These are phyloP conservation scores for Phrynocephalus vlangalii DNA, from an alignment of 2,797 vertebrate genomes.

Conservation along the genomic window DNA sequence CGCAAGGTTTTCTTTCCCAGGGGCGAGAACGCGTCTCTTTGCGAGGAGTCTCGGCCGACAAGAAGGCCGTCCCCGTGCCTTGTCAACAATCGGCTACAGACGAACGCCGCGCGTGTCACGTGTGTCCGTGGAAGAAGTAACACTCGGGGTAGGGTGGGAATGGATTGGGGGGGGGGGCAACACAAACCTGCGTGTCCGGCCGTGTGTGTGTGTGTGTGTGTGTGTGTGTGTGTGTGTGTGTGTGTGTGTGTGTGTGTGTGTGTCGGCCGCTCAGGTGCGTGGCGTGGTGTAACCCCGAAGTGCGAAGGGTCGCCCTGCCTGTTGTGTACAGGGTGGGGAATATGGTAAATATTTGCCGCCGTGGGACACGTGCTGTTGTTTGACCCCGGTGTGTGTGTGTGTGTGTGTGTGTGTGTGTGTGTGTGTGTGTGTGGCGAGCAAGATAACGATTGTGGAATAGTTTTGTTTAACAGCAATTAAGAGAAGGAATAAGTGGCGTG, in stretches of 20 bases:
- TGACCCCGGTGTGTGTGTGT: neutral
- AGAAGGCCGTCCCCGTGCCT: neutral
- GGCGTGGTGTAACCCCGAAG: neutral
- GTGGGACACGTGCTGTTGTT: neutral
- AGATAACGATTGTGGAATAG: constrained; percentile 11
- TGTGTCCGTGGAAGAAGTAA: neutral
- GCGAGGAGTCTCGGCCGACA: neutral
- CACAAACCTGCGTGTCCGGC: constrained; percentile 1
- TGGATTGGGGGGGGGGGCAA: too few species aligned
- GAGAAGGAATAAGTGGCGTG: neutral
- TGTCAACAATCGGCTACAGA: neutral
- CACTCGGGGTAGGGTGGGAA: neutral
- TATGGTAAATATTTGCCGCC: neutral
- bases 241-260: too few species aligned
- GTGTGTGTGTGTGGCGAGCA: neutral
- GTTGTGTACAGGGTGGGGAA: neutral
- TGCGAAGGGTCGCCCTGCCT: neutral
- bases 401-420: neutral
- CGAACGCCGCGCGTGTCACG: neutral
- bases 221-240: too few species aligned
- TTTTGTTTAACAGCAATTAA: neutral
- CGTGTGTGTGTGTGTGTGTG: too few species aligned
- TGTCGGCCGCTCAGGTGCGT: neutral
- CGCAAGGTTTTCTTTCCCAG: too few species aligned
- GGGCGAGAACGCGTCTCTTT: neutral